Percentiles rank a stretch among this genome's conserved stretches.
Evolutionary conservation across 2,888 invertebrate genomes (phyloP).

Genomic region (Biston stratarius): DNA sequence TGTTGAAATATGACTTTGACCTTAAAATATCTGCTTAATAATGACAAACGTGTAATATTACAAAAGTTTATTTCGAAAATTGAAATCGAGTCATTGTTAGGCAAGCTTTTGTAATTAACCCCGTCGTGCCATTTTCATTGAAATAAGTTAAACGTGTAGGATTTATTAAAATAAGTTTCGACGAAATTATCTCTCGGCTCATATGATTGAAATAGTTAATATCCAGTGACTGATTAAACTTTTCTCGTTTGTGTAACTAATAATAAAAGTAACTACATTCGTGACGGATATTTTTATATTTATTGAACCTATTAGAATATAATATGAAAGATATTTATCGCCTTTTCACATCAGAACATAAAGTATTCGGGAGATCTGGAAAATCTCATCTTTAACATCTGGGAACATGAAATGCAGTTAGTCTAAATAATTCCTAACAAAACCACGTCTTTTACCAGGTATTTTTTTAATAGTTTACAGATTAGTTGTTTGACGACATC

Average conservation of each 20-base stretch:
- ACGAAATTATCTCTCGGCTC: slow-evolving; percentile 22
- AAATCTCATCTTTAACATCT: too few species aligned
- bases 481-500: too few species aligned
- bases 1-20: slow-evolving; percentile 1
- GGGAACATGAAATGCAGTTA: too few species aligned
- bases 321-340: too few species aligned
- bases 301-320: too few species aligned
- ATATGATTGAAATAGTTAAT: slow-evolving; percentile 34
- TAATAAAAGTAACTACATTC: neutral
- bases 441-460: too few species aligned
- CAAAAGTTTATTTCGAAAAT: slow-evolving; percentile 11
- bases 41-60: slow-evolving; percentile 6
- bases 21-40: slow-evolving; percentile 44
- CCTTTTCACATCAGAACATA: too few species aligned
- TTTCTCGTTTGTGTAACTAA: neutral
- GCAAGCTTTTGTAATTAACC: slow-evolving; percentile 28
- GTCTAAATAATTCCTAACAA: too few species aligned
- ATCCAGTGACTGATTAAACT: slow-evolving; percentile 5
- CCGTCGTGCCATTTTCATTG: slow-evolving; percentile 28
- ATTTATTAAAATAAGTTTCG: slow-evolving; percentile 29
- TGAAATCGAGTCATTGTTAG: slow-evolving; percentile 18
- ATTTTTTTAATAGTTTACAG: too few species aligned
- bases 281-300: too few species aligned
- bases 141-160: slow-evolving; percentile 40
- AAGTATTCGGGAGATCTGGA: too few species aligned